Evolutionary conservation across 92 coral and sea anemone species (phyloP).

Genomic region (Hydrozoanthus gracilis): DNA sequence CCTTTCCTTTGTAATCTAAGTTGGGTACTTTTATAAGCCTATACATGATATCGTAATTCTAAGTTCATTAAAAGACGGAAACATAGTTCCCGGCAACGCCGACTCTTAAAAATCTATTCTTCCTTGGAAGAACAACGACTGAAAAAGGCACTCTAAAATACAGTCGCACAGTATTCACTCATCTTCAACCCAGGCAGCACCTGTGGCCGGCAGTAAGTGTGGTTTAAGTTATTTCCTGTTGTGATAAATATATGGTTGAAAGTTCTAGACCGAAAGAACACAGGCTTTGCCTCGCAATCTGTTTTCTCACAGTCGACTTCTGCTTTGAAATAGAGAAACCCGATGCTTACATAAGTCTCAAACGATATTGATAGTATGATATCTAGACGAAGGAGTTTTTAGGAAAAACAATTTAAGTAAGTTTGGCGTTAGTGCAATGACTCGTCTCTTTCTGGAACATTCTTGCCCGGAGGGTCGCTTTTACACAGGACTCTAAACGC

Average conservation of each 20-base stretch:
- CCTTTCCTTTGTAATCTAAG: conserved; percentile 11
- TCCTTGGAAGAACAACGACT: too few species aligned
- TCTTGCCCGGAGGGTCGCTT: not conserved
- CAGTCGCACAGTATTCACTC: too few species aligned
- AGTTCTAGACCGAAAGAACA: too few species aligned
- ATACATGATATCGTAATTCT: not conserved
- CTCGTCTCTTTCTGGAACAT: not conserved
- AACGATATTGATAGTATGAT: not conserved
- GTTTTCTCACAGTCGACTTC: too few species aligned
- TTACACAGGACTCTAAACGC: not conserved
- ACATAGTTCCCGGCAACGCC: not conserved
- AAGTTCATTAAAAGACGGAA: not conserved
- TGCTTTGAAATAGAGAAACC: not conserved
- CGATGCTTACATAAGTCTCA: not conserved
- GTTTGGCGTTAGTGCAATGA: not conserved
- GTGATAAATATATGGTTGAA: too few species aligned
- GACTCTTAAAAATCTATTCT: not conserved
- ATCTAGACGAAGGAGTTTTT: not conserved
- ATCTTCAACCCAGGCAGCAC: too few species aligned
- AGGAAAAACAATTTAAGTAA: not conserved
- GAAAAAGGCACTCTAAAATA: too few species aligned
- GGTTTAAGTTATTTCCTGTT: too few species aligned
- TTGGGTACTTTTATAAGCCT: not conserved
- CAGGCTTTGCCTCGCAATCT: too few species aligned
- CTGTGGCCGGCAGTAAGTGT: too few species aligned